Percentiles rank a stretch among this genome's conserved stretches.
Evolutionary conservation across 37 sponge, comb jelly and placozoan genomes (phyloP).

Genomic region (Dysidea cf. avara): DNA sequence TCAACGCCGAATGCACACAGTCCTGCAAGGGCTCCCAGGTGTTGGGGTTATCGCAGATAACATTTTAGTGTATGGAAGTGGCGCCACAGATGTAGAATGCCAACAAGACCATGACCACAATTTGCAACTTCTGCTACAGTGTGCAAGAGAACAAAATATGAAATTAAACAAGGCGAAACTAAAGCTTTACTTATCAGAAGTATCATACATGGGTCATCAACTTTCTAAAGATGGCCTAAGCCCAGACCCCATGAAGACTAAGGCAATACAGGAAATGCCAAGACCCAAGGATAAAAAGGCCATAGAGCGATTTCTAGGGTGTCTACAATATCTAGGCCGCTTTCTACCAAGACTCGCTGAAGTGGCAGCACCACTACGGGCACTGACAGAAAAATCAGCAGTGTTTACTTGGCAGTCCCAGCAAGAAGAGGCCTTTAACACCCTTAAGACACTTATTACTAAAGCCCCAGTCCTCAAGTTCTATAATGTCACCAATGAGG

Average conservation of each 20-base stretch:
- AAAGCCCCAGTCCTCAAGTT: too few relatives aligned
- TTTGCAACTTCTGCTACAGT: not conserved
- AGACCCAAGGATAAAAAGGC: too few relatives aligned
- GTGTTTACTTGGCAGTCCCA: too few relatives aligned
- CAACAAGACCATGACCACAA: too few relatives aligned
- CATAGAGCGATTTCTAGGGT: too few relatives aligned
- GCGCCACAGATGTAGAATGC: slow-evolving; percentile 19
- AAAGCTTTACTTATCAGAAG: not conserved
- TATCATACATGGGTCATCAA: not conserved
- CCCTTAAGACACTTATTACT: too few relatives aligned
- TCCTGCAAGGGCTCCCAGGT: slow-evolving; percentile 26
- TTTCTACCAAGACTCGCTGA: too few relatives aligned
- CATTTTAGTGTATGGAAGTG: slow-evolving; percentile 25
- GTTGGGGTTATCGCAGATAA: slow-evolving; percentile 26
- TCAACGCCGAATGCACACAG: slow-evolving; percentile 14
- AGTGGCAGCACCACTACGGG: too few relatives aligned
- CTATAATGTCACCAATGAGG: too few relatives aligned
- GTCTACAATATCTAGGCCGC: too few relatives aligned
- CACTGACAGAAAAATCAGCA: too few relatives aligned
- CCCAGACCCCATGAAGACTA: slow-evolving; percentile 8
- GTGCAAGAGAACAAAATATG: slow-evolving; percentile 4
- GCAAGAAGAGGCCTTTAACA: too few relatives aligned
- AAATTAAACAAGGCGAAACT: slow-evolving; percentile 8
- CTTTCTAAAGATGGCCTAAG: not conserved
- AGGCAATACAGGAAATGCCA: slow-evolving; percentile 15